Percentiles rank a stretch among this genome's conserved stretches.
Evolutionary conservation across 2,888 invertebrate species (phyloP).

Genomic region (Tetropium fuscum): DNA sequence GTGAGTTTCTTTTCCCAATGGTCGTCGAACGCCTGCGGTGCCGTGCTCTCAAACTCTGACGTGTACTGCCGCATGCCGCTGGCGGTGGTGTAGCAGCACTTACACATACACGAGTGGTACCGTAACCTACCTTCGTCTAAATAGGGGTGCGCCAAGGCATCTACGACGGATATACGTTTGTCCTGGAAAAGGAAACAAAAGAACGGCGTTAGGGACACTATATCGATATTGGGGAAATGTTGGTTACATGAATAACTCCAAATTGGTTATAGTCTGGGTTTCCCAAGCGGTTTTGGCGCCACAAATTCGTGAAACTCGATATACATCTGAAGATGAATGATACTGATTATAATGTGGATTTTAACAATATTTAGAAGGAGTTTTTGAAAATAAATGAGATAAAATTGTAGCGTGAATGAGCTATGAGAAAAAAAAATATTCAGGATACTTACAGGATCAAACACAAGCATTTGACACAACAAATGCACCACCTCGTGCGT

Average conservation of each 20-base stretch:
- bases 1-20: constrained; percentile 96
- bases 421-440: too few species aligned
- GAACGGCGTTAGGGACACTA: too few species aligned
- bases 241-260: too few species aligned
- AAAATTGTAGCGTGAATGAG: too few species aligned
- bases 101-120: constrained; percentile 99
- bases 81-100: constrained; percentile 90
- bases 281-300: too few species aligned
- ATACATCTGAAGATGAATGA: too few species aligned
- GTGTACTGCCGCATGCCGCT: constrained; percentile 88
- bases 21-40: constrained; percentile 93
- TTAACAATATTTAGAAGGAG: too few species aligned
- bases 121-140: constrained; percentile 97
- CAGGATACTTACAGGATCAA: constrained; percentile 88
- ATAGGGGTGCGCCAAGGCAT: constrained; percentile 97
- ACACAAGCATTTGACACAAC: constrained; percentile 96
- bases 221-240: too few species aligned
- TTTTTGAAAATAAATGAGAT: too few species aligned
- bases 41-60: constrained; percentile 91
- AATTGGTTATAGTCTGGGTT: too few species aligned
- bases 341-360: too few species aligned
- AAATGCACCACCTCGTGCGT: constrained; percentile 99
- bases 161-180: constrained; percentile 93
- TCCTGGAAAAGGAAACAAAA: constrained; percentile 70
- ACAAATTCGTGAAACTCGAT: too few species aligned